Evolutionary conservation across 2,113 vertebrate species (phyloP), one percentile per base, ranked within the genome.

Genomic region (Paraplagusia blochii): DNA sequence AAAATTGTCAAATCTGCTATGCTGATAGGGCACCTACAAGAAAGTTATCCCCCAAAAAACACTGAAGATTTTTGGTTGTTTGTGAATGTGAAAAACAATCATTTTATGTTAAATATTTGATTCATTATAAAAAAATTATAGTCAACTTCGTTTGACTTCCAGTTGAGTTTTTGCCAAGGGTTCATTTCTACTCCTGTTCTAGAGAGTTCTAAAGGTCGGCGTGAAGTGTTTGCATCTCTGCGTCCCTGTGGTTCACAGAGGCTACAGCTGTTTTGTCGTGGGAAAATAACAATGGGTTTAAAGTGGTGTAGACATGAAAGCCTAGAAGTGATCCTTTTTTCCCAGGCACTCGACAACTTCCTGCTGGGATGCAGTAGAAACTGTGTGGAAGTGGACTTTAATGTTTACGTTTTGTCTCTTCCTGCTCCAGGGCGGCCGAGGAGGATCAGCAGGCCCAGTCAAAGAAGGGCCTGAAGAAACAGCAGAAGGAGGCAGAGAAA

Each of bases 331-430:
- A 51, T 69, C 66, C 79, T 92, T 56, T 95, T 93, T 93, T 93
- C 91, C 92, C 93, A 94, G 91, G 90, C 90, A 82, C 91, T 88
- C 81, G 82, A 92, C 91, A 91, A 90, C 90, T 93, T 94, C 93
- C 93, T 90, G 58, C 0, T 85, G 87, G 79, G 87, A 72, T 60
- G 68, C 52, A 17, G 50, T 87, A 89, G 84, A 91, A 92, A 91
- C 89, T 85, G 65, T 86, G 74, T 92, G 89, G 84, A 92, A 93
- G 84, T 88, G 85, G 82, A 90, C 87, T 92, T 88, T 82, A 90
- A 84, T 90, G 92, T 91, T 90, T 90, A 81, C 88, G 87, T 88
- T 91, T 80, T 90, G 77, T 65, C 64, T 88, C 81, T 92, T 92
- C 92, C 90, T 94, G 85, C 63, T 76, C 42, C 81, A 90, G 92